A percentile compares a stretch with the other conserved stretches of the same genome.
Evolutionary conservation across 2,888 invertebrate genomes (phyloP).

Genomic region (Caenorhabditis sulstoni): DNA sequence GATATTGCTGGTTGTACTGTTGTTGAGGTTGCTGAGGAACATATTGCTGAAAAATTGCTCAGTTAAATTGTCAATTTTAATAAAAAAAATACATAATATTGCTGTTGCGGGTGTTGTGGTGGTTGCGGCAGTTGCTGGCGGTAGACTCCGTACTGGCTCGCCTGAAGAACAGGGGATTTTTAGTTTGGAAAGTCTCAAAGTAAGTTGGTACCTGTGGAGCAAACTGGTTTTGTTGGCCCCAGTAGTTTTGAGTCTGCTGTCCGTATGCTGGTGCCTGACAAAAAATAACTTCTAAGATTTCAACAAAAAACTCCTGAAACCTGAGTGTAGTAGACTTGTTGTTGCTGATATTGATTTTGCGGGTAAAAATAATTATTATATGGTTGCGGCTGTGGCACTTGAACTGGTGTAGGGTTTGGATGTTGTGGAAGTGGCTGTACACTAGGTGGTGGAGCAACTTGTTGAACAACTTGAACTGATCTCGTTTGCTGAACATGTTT

Average conservation of each 20-base stretch:
- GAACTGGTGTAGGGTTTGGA: constrained; percentile 4
- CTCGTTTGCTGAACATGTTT: constrained; percentile 42
- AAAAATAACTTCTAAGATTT: neutral
- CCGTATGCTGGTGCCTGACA: constrained; percentile 35
- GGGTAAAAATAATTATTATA: constrained; percentile 26
- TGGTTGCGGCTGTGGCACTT: constrained; percentile 17
- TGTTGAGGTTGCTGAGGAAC: constrained; percentile 8
- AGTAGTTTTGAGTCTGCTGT: constrained; percentile 50
- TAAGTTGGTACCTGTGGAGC: constrained; percentile 4
- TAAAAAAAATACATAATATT: neutral
- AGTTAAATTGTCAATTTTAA: too few species aligned
- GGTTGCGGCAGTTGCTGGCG: constrained; percentile 2
- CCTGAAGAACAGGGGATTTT: neutral
- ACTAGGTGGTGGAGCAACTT: constrained; percentile 5
- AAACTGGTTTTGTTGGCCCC: constrained; percentile 34
- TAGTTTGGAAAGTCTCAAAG: neutral
- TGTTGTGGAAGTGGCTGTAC: constrained; percentile 17
- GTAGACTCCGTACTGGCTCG: neutral
- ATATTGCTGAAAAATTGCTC: constrained; percentile 8
- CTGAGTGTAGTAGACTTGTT: constrained; percentile 34
- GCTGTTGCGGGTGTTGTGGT: constrained; percentile 14
- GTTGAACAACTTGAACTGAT: constrained; percentile 23
- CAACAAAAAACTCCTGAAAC: neutral
- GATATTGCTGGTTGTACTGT: constrained; percentile 6
- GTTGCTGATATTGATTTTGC: constrained; percentile 16